Base-by-base conservation (phyloP, 2,888 invertebrate genomes). In the Lithosia quadra region DNA sequence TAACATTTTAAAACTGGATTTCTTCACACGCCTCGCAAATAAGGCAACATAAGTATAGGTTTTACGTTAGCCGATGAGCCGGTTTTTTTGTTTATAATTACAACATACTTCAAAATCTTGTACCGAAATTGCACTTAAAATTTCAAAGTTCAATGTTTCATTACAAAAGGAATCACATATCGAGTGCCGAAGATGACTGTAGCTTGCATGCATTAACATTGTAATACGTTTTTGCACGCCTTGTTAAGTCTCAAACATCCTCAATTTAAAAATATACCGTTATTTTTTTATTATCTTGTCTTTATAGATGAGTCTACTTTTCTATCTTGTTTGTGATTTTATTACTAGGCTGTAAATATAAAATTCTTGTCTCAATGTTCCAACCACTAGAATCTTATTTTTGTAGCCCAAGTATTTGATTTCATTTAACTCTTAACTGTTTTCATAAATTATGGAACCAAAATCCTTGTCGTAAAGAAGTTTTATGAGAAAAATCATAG, bases 101-200 rank as follows among this genome's bases (percentile, higher is more conserved):
- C 59, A 22, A 68, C 59, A 65, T 49, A 49, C 49, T 70, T 18
- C 64, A 60, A 68, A 69, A 71, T 72, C 70, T 68, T 58, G 65
- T 66, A 67, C 59, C 60, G 59, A 63, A 36, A 64, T 67, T 59
- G 69, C 66, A 60, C 43, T 18, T 69, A 53, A 66, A 62, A 55
- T 69, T 65, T 65, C 22, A 68, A 74, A 69, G 74, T 80, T 74
- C 79, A 78, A 74, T 68, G 81, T 71, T 72, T 74, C 39, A 56
- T n/a, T 53, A 57, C 34, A 53, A 65, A 69, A 61, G 34, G 43
- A 34, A 65, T 58, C 15, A 28, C 49, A 49, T 49, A 21, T 43
- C 55, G n/a, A 36, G 49, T 24, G 34, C 22, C 18, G 21, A 67
- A 33, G 55, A 58, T 57, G 22, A 28, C 65, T 69, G 60, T 62